Evolutionary conservation across 1,140 invertebrate species (phyloP).

Genomic region (Calephelis virginiensis): DNA sequence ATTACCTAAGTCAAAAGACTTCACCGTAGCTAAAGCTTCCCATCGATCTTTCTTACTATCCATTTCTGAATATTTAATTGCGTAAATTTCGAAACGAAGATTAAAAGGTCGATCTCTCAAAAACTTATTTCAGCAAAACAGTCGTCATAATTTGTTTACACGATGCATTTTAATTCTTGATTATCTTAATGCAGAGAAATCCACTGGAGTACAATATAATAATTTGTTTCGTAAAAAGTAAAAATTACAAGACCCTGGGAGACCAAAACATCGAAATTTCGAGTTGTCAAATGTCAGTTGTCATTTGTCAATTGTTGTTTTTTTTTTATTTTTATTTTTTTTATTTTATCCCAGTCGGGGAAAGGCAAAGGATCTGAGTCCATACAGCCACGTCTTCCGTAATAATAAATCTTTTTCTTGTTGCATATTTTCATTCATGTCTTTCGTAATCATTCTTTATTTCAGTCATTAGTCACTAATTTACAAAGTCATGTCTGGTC

Average conservation of each 20-base stretch:
- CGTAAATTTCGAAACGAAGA: conserved; percentile 1
- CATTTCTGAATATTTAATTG: conserved; percentile 33
- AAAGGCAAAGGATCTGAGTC: too few species aligned
- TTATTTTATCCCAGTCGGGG: too few species aligned
- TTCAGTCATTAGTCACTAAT: too few species aligned
- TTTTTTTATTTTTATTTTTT: too few species aligned
- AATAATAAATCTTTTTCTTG: too few species aligned
- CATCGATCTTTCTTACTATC: conserved; percentile 54
- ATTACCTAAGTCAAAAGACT: conserved; percentile 66
- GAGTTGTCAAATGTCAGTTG: conserved; percentile 8
- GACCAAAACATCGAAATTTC: conserved; percentile 6
- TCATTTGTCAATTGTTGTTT: not conserved
- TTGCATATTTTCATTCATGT: too few species aligned
- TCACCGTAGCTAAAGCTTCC: conserved; percentile 63
- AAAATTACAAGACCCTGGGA: not conserved
- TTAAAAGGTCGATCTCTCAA: not conserved
- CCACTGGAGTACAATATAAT: not conserved
- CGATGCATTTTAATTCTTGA: not conserved
- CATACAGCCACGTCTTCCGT: too few species aligned
- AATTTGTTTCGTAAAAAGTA: not conserved
- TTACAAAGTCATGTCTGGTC: too few species aligned
- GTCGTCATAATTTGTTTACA: not conserved
- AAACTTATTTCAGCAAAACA: not conserved
- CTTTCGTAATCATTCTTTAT: too few species aligned
- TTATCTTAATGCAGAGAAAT: not conserved